A percentile compares a stretch with the other conserved stretches of the same genome.
phyloP scores from a whole-genome alignment of 2,113 vertebrate genomes.

The Fregetta grallaria region DNA sequence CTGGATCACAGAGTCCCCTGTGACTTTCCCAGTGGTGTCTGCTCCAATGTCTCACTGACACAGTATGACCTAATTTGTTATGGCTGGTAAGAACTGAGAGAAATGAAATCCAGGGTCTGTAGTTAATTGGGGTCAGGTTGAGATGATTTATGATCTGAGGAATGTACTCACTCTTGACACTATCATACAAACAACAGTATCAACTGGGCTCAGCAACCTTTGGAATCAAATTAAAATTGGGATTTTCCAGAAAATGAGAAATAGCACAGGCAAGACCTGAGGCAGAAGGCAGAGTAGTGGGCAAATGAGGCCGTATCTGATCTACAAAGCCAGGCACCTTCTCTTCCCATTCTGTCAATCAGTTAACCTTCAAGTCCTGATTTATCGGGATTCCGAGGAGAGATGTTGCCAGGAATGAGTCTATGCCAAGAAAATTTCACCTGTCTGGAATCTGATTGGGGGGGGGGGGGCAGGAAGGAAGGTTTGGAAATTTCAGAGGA shows the following conservation, averaged over 20 bases:
- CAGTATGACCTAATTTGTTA: constrained; percentile 76
- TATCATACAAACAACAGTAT: constrained; percentile 37
- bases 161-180: constrained; percentile 45
- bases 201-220: neutral
- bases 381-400: constrained; percentile 74
- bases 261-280: neutral
- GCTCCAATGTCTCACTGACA: constrained; percentile 44
- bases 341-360: constrained; percentile 28
- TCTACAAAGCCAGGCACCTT: neutral
- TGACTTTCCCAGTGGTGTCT: neutral
- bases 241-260: neutral
- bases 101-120: constrained; percentile 60
- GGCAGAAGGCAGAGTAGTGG: neutral
- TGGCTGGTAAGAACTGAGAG: constrained; percentile 56
- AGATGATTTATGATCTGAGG: constrained; percentile 70
- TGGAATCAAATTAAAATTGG: neutral
- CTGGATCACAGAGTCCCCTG: neutral
- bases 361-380: constrained; percentile 31
- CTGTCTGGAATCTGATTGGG: constrained; percentile 88
- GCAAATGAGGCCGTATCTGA: neutral
- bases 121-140: constrained; percentile 61
- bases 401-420: constrained; percentile 64
- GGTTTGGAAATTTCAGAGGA: constrained; percentile 90
- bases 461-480: too few relatives aligned
- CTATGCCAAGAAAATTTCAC: constrained; percentile 93